Evolutionary conservation across 2,113 vertebrate genomes (phyloP).

Genomic region (Ibidorhyncha struthersii): DNA sequence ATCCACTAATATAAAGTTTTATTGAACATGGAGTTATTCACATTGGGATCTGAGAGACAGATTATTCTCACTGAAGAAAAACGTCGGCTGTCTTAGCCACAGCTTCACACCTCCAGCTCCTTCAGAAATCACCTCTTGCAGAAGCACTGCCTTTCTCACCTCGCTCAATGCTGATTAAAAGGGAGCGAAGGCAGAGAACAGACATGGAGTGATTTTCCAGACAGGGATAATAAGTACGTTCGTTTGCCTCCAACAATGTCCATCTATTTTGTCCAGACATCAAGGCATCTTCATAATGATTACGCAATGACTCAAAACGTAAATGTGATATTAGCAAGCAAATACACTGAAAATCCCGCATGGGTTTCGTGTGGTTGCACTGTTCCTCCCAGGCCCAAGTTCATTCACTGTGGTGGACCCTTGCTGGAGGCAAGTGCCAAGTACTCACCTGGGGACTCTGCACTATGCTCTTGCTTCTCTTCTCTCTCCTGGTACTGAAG

Average conservation of each 20-base stretch:
- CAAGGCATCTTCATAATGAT: background rate
- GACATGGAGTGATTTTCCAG: background rate
- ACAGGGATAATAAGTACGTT: background rate
- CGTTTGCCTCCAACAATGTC: background rate
- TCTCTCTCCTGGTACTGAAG: slow-evolving; percentile 91
- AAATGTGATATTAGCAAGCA: background rate
- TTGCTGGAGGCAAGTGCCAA: background rate
- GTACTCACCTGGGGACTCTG: slow-evolving; percentile 85
- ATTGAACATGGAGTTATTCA: background rate
- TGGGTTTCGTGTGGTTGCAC: background rate
- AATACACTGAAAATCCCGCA: background rate
- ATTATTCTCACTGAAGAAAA: background rate
- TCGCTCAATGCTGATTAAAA: background rate
- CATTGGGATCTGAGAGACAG: background rate
- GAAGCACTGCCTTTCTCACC: background rate
- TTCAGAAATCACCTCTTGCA: background rate
- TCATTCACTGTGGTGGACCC: background rate
- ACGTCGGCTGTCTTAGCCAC: background rate
- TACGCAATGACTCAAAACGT: background rate
- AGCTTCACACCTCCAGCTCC: background rate
- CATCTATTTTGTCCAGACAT: background rate
- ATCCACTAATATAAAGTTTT: background rate
- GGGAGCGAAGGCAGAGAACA: background rate
- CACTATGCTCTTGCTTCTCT: slow-evolving; percentile 83
- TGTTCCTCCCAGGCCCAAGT: background rate